Base-by-base conservation (phyloP, 2,888 invertebrate species). In the Chorisops tibialis region DNA sequence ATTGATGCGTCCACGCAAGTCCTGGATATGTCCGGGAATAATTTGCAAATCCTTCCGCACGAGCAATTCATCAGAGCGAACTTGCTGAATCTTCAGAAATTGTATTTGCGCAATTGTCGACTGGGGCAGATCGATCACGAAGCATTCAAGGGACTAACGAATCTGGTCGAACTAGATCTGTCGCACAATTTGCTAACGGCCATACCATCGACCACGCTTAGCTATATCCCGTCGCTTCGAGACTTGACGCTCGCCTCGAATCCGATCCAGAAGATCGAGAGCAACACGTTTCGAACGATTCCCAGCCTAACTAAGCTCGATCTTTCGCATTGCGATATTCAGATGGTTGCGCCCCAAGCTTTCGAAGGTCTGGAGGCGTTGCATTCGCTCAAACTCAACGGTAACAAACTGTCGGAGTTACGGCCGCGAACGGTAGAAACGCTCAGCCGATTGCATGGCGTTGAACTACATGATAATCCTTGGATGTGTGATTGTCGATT, bases 1-100 rank as follows among this genome's bases (percentile, higher is more conserved):
- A 88, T 93, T 68, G 92, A 93, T 77, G 86, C 89, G 43, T 91
- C 88, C 70, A 94, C 94, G 37, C 95, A 95, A 81, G 93, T 95
- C 70, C 81, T 95, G 74, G 93, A 94, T 79, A 84, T 93, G 75
- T 92, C 92, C 67, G 89, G 88, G 67, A 95, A 94, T 79, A 89
- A 91, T 77, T 82, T 95, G 71, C 89, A 90, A 76, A 87, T 88
- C 68, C 82, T 95, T 63, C 87, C 91, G 49, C 85, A 87, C 68
- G 91, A 91, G 75, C 89, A 89, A 66, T 95, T 95, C 77, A 83
- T 87, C 64, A 83, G 87, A 68, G 87, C 89, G 30, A 90, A 89
- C 64, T 82, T 95, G 63, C 83, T 91, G 66, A 93, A 94, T 79
- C 81, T 95, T 68, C 94, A 95, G 79, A 86, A 90, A 73, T 85